Conservation (phyloP, 1,140 invertebrate species). For the Calliopsis andreniformis region DNA sequence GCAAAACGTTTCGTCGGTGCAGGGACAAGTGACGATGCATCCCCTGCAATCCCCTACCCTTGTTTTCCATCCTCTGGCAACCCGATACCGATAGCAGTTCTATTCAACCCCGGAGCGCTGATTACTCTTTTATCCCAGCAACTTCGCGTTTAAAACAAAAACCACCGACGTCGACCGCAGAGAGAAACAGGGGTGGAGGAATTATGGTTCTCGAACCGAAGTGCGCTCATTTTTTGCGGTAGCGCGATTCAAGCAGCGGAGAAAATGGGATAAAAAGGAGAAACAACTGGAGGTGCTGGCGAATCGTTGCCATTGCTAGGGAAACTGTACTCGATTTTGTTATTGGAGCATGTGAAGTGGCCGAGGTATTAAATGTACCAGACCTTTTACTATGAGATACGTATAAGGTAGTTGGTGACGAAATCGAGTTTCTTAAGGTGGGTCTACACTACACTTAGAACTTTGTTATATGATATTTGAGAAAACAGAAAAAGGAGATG, state of each 20-base stretch:
- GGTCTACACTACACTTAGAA: too few species aligned
- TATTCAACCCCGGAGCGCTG: conserved; percentile 13
- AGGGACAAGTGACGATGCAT: conserved; percentile 17
- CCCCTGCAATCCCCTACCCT: not conserved
- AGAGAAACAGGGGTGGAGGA: not conserved
- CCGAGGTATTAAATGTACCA: too few species aligned
- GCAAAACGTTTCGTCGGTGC: conserved; percentile 2
- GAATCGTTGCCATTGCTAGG: not conserved
- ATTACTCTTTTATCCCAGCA: conserved; percentile 22
- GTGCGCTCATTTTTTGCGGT: conserved; percentile 8
- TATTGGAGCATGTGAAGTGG: not conserved
- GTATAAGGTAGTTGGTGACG: not conserved
- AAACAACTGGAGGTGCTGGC: not conserved
- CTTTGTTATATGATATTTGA: too few species aligned
- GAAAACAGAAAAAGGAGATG: too few species aligned
- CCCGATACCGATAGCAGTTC: conserved; percentile 28
- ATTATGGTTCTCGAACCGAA: conserved; percentile 19
- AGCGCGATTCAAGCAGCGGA: conserved; percentile 8
- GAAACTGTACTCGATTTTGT: not conserved
- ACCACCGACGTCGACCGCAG: not conserved
- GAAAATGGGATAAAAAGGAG: conserved; percentile 16
- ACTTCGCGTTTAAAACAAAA: conserved; percentile 25
- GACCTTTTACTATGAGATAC: too few species aligned
- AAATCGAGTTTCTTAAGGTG: too few species aligned
- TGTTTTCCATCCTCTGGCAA: conserved; percentile 2